These are phyloP conservation scores for Heptranchias perlo DNA, from an alignment of 2,113 vertebrate genomes.

Conservation along the genomic window DNA sequence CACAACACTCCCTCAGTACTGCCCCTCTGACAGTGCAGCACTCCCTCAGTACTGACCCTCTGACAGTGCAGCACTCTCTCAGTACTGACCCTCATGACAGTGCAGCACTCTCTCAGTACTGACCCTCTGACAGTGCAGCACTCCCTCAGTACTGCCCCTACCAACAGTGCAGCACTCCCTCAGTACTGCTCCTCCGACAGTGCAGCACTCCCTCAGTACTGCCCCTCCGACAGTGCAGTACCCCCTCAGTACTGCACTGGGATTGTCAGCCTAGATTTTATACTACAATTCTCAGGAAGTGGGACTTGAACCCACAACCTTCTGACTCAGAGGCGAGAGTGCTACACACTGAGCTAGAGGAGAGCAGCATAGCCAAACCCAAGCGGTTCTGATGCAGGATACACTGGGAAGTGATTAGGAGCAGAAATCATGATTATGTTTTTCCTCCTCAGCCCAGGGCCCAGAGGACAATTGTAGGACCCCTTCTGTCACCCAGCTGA, in stretches of 20 bases:
- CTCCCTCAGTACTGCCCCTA: too few relatives aligned
- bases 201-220: too few relatives aligned
- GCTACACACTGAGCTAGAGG: not conserved
- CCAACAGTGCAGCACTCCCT: not conserved
- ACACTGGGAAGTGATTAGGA: not conserved
- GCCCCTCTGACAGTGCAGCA: too few relatives aligned
- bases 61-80: too few relatives aligned
- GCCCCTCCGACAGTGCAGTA: not conserved
- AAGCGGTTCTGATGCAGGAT: not conserved
- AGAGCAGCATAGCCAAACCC: not conserved
- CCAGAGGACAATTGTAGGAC: not conserved
- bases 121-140: too few relatives aligned
- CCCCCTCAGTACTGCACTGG: not conserved
- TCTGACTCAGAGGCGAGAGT: not conserved
- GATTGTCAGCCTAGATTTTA: not conserved
- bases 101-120: too few relatives aligned
- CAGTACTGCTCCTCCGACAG: not conserved
- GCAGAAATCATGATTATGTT: not conserved
- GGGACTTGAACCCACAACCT: not conserved
- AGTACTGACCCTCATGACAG: too few relatives aligned
- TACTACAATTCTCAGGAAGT: not conserved
- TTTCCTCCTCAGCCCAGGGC: not conserved
- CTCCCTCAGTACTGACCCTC: too few relatives aligned
- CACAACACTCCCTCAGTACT: too few relatives aligned
- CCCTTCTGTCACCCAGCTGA: not conserved